Conservation (phyloP, 2,888 invertebrate genomes). For the Lysandra coridon region DNA sequence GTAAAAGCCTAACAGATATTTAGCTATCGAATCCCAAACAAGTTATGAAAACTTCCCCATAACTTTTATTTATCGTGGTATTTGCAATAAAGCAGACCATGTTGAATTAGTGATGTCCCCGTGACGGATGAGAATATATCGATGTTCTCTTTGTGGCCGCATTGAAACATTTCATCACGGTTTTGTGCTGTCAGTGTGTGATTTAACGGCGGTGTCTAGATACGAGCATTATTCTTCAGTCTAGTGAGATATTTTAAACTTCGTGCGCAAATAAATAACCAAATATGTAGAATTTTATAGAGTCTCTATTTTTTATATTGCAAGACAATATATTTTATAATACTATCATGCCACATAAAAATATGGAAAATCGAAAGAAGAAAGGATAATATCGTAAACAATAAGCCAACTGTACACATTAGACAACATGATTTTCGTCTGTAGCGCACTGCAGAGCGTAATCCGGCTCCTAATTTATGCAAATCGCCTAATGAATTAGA, state of each 20-base stretch:
- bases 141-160: slow-evolving; percentile 45
- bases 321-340: no score
- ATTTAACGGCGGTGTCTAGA: slow-evolving; percentile 54
- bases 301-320: no score
- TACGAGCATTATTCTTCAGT: slow-evolving; percentile 55
- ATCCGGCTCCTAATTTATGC: slow-evolving; percentile 27
- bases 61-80: neutral
- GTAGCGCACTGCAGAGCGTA: neutral
- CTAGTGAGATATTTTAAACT: slow-evolving; percentile 45
- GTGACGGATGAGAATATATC: slow-evolving; percentile 32
- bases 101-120: slow-evolving; percentile 32
- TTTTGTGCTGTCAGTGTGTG: slow-evolving; percentile 47
- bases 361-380: no score
- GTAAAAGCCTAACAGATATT: neutral
- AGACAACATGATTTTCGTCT: slow-evolving; percentile 7
- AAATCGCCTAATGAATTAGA: slow-evolving; percentile 30
- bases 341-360: no score
- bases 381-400: neutral
- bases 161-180: slow-evolving; percentile 48
- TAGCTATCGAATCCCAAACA: neutral
- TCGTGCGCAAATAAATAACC: slow-evolving; percentile 53
- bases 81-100: slow-evolving; percentile 18
- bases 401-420: neutral
- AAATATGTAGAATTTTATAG: slow-evolving; percentile 31
- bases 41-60: neutral